Conservation (phyloP, 2,888 invertebrate species). For the Encarsia formosa region DNA sequence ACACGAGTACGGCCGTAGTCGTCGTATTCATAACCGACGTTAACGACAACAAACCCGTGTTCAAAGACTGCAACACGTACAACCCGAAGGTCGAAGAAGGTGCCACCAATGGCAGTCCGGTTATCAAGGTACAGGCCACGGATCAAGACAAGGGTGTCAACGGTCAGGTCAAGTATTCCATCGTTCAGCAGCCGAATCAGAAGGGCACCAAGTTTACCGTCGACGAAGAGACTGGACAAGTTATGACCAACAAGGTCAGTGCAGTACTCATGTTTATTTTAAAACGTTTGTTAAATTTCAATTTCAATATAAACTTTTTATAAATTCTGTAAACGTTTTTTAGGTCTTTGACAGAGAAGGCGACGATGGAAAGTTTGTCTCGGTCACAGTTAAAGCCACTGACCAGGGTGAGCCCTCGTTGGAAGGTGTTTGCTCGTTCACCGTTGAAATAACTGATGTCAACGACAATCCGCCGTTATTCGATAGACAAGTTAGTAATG, state of each 20-base stretch:
- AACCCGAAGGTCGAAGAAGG: constrained; percentile 93
- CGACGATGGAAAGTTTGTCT: constrained; percentile 93
- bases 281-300: no score
- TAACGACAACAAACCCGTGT: constrained; percentile 94
- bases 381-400: constrained; percentile 94
- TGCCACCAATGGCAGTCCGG: constrained; percentile 88
- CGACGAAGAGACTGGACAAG: constrained; percentile 91
- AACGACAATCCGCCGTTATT: constrained; percentile 96
- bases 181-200: constrained; percentile 91
- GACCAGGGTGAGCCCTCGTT: constrained; percentile 98
- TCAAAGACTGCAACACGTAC: constrained; percentile 89
- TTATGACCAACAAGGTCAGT: constrained; percentile 81
- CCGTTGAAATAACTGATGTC: constrained; percentile 94
- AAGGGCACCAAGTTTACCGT: constrained; percentile 94
- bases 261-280: no score
- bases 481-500: constrained; percentile 78
- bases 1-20: constrained; percentile 91
- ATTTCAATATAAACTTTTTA: no score
- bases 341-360: constrained; percentile 92
- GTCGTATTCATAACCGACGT: constrained; percentile 96
- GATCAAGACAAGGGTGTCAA: constrained; percentile 96
- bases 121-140: constrained; percentile 88
- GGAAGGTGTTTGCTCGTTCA: constrained; percentile 97
- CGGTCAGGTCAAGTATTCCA: constrained; percentile 94
- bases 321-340: no score